These are phyloP conservation scores for Mylabris sibirica DNA, from an alignment of 2,888 invertebrate genomes.

Conservation along the genomic window DNA sequence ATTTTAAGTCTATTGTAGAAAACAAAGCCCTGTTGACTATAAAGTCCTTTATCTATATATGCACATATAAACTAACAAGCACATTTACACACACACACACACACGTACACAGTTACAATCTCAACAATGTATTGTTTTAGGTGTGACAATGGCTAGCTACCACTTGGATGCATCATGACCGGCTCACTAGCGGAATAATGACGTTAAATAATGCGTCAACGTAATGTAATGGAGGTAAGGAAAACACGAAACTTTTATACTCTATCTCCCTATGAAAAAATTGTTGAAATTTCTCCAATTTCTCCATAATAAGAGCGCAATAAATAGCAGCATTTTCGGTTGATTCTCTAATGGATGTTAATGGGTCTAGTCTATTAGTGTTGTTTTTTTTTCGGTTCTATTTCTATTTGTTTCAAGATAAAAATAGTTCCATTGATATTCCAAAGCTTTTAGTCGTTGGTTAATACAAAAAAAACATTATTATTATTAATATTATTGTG, in stretches of 20 bases:
- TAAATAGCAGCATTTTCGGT: background rate
- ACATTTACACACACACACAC: background rate
- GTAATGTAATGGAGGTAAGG: constrained; percentile 54
- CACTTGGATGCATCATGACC: constrained; percentile 44
- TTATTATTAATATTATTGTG: background rate
- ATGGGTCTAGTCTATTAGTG: background rate
- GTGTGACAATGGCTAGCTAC: constrained; percentile 31
- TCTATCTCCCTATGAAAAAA: constrained; percentile 24
- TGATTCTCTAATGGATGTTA: background rate
- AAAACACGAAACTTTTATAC: constrained; percentile 6
- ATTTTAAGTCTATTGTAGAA: background rate
- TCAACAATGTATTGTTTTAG: constrained; percentile 31
- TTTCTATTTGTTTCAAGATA: background rate
- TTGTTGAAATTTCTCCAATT: constrained; percentile 1
- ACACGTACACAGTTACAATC: background rate
- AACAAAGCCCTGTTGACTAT: constrained; percentile 2
- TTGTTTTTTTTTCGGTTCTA: background rate
- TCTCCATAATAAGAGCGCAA: constrained; percentile 14
- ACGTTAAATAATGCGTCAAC: constrained; percentile 49
- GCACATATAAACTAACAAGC: background rate
- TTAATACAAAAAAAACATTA: background rate
- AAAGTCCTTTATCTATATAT: background rate
- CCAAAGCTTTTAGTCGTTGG: background rate
- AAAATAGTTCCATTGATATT: background rate
- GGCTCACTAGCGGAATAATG: constrained; percentile 45